A percentile compares a stretch with the other conserved stretches of the same genome.
Evolutionary conservation across 2,888 invertebrate genomes (phyloP).

Genomic region (Gymnocheta viridis): DNA sequence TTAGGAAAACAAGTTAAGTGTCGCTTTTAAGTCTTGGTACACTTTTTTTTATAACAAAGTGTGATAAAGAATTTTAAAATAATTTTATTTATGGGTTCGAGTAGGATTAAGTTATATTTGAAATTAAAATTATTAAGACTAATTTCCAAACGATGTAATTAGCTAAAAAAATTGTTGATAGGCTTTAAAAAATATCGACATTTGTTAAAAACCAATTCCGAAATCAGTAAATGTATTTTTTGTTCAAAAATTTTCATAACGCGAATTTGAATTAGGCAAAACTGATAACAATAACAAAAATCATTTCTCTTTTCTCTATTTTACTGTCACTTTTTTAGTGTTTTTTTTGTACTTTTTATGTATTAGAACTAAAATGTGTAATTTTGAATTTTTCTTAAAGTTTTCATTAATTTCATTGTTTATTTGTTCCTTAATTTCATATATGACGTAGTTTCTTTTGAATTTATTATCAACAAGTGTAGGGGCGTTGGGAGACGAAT

Average conservation of each 20-base stretch:
- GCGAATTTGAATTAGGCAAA: background rate
- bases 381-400: background rate
- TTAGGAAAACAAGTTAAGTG: too few relatives aligned
- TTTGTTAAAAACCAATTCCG: background rate
- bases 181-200: background rate
- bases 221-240: background rate
- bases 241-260: background rate
- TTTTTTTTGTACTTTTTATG: background rate
- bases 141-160: background rate
- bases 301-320: background rate
- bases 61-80: too few relatives aligned
- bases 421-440: background rate
- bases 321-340: background rate
- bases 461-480: slow-evolving; percentile 25
- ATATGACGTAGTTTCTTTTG: background rate
- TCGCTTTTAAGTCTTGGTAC: too few relatives aligned
- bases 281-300: background rate
- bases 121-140: too few relatives aligned
- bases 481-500: background rate
- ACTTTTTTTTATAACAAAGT: too few relatives aligned
- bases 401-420: background rate
- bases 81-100: too few relatives aligned
- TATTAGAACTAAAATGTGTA: background rate
- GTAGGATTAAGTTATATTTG: background rate
- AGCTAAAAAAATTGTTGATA: background rate